These are phyloP conservation scores for Camelus bactrianus DNA, from an alignment of 2,113 vertebrate genomes.

Conservation along the genomic window DNA sequence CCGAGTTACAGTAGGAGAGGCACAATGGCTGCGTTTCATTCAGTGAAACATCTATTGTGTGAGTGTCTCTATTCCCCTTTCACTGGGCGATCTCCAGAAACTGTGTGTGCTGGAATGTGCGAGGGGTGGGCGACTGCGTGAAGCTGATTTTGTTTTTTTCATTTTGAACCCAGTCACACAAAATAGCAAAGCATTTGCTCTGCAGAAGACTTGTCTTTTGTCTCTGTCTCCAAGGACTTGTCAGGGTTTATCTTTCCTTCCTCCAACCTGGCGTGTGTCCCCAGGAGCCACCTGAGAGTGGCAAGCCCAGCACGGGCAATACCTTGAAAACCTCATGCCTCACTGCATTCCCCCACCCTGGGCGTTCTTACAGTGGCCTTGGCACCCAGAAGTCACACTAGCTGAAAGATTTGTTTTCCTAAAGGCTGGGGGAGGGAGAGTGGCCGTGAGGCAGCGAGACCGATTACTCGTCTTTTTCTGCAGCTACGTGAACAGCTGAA, in stretches of 20 bases:
- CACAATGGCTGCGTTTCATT: slow-evolving; percentile 83
- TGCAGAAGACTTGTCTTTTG: slow-evolving; percentile 44
- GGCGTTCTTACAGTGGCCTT: not conserved
- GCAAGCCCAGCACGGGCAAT: not conserved
- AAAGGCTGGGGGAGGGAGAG: not conserved
- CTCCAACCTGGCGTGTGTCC: not conserved
- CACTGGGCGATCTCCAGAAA: slow-evolving; percentile 76
- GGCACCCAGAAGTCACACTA: not conserved
- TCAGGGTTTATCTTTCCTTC: not conserved
- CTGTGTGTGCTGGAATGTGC: slow-evolving; percentile 61
- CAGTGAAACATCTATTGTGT: slow-evolving; percentile 84
- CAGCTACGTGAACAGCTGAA: not conserved
- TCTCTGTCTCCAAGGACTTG: not conserved
- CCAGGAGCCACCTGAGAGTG: not conserved
- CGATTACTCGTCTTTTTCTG: not conserved
- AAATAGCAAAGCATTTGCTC: slow-evolving; percentile 41
- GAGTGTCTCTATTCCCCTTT: slow-evolving; percentile 39
- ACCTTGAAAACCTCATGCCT: not conserved
- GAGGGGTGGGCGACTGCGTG: not conserved
- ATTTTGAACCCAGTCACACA: not conserved
- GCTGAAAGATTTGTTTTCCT: not conserved
- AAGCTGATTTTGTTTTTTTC: slow-evolving; percentile 62
- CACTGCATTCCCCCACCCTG: fast-evolving
- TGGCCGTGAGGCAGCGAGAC: not conserved
- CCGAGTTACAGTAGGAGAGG: slow-evolving; percentile 76